Evolutionary conservation across 2,797 vertebrate species (phyloP).

Genomic region (Iguana delicatissima): DNA sequence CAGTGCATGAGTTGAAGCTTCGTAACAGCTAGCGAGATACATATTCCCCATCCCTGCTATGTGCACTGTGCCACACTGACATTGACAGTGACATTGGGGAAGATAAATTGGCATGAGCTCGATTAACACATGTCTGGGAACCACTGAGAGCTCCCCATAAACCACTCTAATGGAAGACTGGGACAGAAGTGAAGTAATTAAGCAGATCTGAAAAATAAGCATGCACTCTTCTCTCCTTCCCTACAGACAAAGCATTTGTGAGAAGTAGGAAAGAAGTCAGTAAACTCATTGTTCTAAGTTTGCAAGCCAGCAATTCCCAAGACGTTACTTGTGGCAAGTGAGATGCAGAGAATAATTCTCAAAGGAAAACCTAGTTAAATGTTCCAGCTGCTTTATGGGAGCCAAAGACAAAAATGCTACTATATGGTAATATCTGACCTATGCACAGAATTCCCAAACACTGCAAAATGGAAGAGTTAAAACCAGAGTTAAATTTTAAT

Average conservation of each 20-base stretch:
- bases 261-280: neutral
- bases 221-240: neutral
- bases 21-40: neutral
- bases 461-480: slow-evolving; percentile 42
- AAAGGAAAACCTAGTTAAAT: slow-evolving; percentile 55
- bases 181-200: slow-evolving; percentile 7
- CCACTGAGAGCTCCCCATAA: neutral
- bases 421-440: slow-evolving; percentile 50
- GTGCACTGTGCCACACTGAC: no score
- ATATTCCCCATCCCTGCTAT: neutral
- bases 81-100: neutral
- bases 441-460: neutral
- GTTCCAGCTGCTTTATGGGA: neutral
- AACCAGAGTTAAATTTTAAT: slow-evolving; percentile 51
- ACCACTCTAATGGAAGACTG: neutral
- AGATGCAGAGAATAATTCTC: slow-evolving; percentile 42
- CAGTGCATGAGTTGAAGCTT: neutral
- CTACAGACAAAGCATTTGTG: neutral
- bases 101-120: neutral
- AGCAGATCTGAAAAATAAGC: slow-evolving; percentile 12
- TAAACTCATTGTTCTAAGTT: neutral
- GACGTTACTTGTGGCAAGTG: slow-evolving; percentile 41
- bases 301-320: neutral
- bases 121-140: neutral
- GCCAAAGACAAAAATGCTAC: slow-evolving; percentile 58